Evolutionary conservation across 2,113 vertebrate species (phyloP).

Genomic region (Thamnophis sirtalis): DNA sequence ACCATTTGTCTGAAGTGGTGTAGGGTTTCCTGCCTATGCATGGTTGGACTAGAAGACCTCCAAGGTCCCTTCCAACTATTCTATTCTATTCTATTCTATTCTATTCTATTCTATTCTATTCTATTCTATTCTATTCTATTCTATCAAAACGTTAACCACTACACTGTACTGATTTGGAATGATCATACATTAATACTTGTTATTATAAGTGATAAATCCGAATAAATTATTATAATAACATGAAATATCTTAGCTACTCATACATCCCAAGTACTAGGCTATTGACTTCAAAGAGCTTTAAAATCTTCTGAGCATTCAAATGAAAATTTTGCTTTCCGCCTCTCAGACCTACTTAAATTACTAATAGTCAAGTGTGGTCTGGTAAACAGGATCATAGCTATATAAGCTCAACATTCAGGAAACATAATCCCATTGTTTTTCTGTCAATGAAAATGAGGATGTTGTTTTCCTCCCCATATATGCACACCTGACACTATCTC

Average conservation of each 20-base stretch:
- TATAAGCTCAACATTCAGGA: not conserved
- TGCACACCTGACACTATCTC: not conserved
- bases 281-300: not conserved
- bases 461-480: not conserved
- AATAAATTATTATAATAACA: not conserved
- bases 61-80: too few species aligned
- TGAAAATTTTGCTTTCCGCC: not conserved
- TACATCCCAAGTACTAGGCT: not conserved
- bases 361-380: not conserved
- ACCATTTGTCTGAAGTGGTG: too few species aligned
- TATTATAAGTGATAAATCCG: not conserved
- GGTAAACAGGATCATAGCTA: not conserved
- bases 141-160: not conserved
- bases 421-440: not conserved
- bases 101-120: too few species aligned
- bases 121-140: too few species aligned
- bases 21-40: too few species aligned
- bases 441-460: not conserved
- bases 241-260: not conserved
- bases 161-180: not conserved
- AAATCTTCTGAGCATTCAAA: not conserved
- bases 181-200: not conserved
- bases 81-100: too few species aligned
- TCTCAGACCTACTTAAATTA: not conserved
- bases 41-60: too few species aligned